Percentiles rank a stretch among this genome's conserved stretches.
phyloP scores from a whole-genome alignment of 2,797 vertebrate genomes.

The Epinephelus awoara region DNA sequence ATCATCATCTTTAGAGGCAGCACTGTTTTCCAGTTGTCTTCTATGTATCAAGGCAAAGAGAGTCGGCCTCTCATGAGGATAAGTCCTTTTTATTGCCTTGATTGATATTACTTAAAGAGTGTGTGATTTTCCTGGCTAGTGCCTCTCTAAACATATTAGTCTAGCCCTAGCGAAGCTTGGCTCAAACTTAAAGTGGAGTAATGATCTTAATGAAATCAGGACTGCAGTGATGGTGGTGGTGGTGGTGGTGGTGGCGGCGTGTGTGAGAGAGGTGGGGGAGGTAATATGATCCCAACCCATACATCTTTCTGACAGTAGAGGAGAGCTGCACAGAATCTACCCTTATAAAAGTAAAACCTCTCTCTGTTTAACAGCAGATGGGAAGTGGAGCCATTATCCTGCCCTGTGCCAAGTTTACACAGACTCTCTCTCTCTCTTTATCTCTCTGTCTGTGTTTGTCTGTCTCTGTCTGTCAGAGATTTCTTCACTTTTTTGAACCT shows the following conservation, averaged over 20 bases:
- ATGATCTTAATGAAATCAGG: slow-evolving; percentile 79
- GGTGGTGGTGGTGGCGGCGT: not conserved
- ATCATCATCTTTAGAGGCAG: slow-evolving; percentile 18
- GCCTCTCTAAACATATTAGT: slow-evolving; percentile 72
- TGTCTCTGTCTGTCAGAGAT: slow-evolving; percentile 20
- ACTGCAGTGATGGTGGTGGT: slow-evolving; percentile 12
- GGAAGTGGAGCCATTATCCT: slow-evolving; percentile 30
- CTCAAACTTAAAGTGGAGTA: slow-evolving; percentile 65
- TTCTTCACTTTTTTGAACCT: slow-evolving; percentile 18
- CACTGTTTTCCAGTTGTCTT: slow-evolving; percentile 42
- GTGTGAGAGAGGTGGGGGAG: slow-evolving; percentile 1
- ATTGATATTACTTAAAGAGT: slow-evolving; percentile 70
- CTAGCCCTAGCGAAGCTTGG: slow-evolving; percentile 49
- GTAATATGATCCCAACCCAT: slow-evolving; percentile 62
- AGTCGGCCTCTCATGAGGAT: slow-evolving; percentile 23
- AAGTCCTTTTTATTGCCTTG: slow-evolving; percentile 62
- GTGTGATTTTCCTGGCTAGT: slow-evolving; percentile 68
- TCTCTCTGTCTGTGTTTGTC: slow-evolving; percentile 16
- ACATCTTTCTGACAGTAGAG: slow-evolving; percentile 69
- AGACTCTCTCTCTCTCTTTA: slow-evolving; percentile 28
- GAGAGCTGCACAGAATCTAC: slow-evolving; percentile 52
- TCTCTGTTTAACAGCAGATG: slow-evolving; percentile 47
- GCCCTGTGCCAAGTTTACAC: slow-evolving; percentile 54
- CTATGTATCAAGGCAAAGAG: slow-evolving; percentile 20
- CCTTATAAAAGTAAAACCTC: slow-evolving; percentile 60